Conservation (phyloP, 2,797 vertebrate genomes). For the Molossus alvarezi region DNA sequence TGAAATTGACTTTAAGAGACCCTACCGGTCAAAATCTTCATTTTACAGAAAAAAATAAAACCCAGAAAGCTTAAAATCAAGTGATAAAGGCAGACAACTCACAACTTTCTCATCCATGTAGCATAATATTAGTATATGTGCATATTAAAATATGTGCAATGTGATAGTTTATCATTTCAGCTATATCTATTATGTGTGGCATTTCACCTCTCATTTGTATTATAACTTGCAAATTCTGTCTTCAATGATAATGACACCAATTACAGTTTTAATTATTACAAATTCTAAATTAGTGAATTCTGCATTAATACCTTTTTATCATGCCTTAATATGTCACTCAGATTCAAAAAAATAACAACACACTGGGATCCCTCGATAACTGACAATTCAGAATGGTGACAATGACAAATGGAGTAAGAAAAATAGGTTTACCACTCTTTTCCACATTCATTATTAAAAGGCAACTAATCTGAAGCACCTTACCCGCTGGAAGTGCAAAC, state of each 20-base stretch:
- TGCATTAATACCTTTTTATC: background rate
- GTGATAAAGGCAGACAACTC: background rate
- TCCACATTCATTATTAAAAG: conserved; percentile 14
- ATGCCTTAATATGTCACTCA: conserved; percentile 2
- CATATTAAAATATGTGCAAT: background rate
- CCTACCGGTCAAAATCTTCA: background rate
- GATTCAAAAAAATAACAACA: conserved; percentile 67
- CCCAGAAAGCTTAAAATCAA: background rate
- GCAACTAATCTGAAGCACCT: background rate
- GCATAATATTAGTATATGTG: background rate
- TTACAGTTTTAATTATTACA: conserved; percentile 43
- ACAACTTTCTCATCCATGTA: background rate
- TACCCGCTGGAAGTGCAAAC: background rate
- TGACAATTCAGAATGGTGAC: conserved; percentile 4
- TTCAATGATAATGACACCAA: conserved; percentile 30
- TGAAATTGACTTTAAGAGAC: background rate
- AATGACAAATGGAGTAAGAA: background rate
- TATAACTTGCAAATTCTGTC: conserved; percentile 42
- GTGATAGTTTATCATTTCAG: conserved; percentile 5
- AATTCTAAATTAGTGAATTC: conserved; percentile 52
- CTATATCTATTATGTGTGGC: background rate
- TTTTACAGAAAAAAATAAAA: conserved; percentile 60
- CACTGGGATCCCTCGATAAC: background rate
- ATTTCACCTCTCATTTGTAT: background rate
- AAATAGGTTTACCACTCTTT: background rate